Evolutionary conservation across 2,797 vertebrate species (phyloP).

Genomic region (Aythya fuligula): DNA sequence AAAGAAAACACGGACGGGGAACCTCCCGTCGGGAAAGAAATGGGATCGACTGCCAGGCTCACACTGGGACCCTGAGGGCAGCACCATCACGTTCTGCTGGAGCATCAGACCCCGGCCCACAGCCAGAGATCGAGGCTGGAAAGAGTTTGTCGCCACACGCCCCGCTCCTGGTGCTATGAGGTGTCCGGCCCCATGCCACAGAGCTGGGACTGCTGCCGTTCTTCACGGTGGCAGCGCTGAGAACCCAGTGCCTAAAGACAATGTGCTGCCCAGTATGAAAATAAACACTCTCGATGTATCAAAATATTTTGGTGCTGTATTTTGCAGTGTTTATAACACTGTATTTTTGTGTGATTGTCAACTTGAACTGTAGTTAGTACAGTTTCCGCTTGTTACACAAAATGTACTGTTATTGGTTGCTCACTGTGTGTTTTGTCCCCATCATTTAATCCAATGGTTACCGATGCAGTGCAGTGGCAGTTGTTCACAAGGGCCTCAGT

Average conservation of each 20-base stretch:
- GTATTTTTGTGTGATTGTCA: neutral
- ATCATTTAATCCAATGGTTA: neutral
- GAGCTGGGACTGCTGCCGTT: accelerated
- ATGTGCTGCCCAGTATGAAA: neutral
- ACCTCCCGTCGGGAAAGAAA: accelerated
- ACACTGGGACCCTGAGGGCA: accelerated
- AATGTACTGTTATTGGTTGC: neutral
- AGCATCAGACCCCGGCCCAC: accelerated
- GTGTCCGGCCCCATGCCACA: accelerated
- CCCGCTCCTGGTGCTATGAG: accelerated
- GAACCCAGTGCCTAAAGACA: neutral
- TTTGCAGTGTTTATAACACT: neutral
- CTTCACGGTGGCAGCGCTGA: accelerated
- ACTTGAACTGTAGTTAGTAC: neutral
- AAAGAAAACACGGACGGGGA: accelerated
- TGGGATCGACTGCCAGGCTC: accelerated
- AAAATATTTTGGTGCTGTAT: neutral
- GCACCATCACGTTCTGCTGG: accelerated
- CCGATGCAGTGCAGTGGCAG: neutral
- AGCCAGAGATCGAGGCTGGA: accelerated
- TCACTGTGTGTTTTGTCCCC: neutral
- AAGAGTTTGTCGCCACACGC: neutral
- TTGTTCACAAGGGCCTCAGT: neutral
- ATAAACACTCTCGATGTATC: neutral
- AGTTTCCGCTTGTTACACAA: neutral